Percentiles rank a stretch among this genome's conserved stretches.
phyloP scores from a whole-genome alignment of 2,888 invertebrate species.

The Apomyelois bistriatella region DNA sequence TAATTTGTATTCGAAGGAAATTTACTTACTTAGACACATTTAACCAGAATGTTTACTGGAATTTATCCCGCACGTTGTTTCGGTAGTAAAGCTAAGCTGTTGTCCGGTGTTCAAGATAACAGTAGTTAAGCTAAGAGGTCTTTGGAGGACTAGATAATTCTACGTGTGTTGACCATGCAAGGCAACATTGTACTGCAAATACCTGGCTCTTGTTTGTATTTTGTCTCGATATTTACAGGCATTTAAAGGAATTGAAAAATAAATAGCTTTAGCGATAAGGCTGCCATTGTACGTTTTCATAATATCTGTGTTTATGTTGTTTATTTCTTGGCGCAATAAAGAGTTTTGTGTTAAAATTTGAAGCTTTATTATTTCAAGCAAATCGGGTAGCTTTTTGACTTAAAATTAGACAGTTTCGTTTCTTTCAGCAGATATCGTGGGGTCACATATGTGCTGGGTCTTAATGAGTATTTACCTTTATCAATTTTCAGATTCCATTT shows the following conservation, averaged over 20 bases:
- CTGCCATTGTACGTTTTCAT: too few relatives aligned
- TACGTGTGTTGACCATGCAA: background rate
- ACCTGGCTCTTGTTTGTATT: background rate
- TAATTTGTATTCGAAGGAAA: background rate
- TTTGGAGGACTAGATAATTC: conserved; percentile 4
- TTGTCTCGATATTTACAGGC: background rate
- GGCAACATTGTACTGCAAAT: background rate
- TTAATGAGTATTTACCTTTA: too few relatives aligned
- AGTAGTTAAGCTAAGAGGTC: conserved; percentile 8
- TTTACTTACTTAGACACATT: background rate
- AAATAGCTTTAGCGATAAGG: too few relatives aligned
- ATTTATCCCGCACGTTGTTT: background rate
- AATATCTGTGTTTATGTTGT: too few relatives aligned
- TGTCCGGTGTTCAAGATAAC: conserved; percentile 5
- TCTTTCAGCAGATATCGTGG: too few relatives aligned
- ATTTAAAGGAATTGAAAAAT: background rate
- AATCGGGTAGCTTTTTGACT: too few relatives aligned
- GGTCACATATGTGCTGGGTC: too few relatives aligned
- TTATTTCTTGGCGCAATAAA: too few relatives aligned
- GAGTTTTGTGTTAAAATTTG: too few relatives aligned
- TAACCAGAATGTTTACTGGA: background rate
- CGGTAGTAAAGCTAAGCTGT: conserved; percentile 1
- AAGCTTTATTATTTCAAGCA: too few relatives aligned
- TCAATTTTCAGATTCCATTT: too few relatives aligned
- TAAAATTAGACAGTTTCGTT: too few relatives aligned